Evolutionary conservation across 1,140 invertebrate genomes (phyloP).

Genomic region (Neocloeon triangulifer): DNA sequence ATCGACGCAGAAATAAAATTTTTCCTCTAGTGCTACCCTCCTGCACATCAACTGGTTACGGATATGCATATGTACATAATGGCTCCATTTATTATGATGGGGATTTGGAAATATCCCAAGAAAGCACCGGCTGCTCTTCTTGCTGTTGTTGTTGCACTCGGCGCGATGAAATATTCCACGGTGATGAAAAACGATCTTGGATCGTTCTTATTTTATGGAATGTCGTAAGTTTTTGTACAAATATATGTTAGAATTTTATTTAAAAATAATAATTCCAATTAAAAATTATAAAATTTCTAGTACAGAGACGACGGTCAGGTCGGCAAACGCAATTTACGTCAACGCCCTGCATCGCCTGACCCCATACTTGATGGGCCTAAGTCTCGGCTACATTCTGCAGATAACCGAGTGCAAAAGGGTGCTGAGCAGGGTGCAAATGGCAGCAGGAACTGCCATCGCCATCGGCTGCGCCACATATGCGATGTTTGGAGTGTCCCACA

Average conservation of each 20-base stretch:
- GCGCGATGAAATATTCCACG: background rate
- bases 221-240: background rate
- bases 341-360: background rate
- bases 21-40: background rate
- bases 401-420: background rate
- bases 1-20: no score
- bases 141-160: background rate
- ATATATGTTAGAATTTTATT: no score
- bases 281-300: no score
- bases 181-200: background rate
- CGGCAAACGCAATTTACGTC: background rate
- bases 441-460: background rate
- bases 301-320: background rate
- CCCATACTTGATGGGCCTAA: background rate
- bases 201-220: background rate
- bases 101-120: background rate
- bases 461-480: background rate
- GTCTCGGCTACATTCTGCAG: background rate
- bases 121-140: background rate
- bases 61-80: constrained; percentile 1
- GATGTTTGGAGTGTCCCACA: background rate
- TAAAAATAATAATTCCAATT: no score
- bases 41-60: background rate
- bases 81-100: background rate
- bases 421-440: background rate